phyloP scores from a whole-genome alignment of 2,113 vertebrate species.

The Nettapus auritus region DNA sequence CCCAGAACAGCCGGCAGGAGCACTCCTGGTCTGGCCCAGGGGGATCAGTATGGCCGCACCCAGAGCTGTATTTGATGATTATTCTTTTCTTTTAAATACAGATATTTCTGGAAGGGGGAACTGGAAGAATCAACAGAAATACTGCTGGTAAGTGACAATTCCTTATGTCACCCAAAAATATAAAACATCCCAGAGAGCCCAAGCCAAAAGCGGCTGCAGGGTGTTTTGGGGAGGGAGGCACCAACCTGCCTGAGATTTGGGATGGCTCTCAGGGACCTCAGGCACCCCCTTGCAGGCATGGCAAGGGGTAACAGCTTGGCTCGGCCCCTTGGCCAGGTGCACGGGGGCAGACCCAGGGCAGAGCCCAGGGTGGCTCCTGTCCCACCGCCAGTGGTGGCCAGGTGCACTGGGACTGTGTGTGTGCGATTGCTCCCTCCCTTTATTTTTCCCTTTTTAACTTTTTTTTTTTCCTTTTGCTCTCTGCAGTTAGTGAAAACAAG shows the following conservation, averaged over 20 bases:
- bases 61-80: not conserved
- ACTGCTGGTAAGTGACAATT: constrained; percentile 79
- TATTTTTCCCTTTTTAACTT: not conserved
- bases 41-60: rapidly evolving
- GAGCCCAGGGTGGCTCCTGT: not conserved
- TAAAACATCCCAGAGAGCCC: rapidly evolving
- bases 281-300: rapidly evolving
- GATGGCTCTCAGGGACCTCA: not conserved
- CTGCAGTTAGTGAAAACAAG: constrained; percentile 87
- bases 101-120: constrained; percentile 90
- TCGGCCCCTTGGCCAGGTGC: not conserved
- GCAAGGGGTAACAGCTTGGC: not conserved
- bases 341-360: not conserved
- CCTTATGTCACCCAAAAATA: rapidly evolving
- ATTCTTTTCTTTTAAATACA: constrained; percentile 52
- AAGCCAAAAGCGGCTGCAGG: not conserved
- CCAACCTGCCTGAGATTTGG: not conserved
- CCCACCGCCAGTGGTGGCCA: not conserved
- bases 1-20: rapidly evolving
- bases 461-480: not conserved
- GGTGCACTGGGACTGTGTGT: not conserved
- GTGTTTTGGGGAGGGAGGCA: not conserved
- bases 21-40: not conserved
- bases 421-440: not conserved
- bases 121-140: constrained; percentile 86